Evolutionary conservation across 1,140 invertebrate genomes (phyloP).

Genomic region (Cylas formicarius): DNA sequence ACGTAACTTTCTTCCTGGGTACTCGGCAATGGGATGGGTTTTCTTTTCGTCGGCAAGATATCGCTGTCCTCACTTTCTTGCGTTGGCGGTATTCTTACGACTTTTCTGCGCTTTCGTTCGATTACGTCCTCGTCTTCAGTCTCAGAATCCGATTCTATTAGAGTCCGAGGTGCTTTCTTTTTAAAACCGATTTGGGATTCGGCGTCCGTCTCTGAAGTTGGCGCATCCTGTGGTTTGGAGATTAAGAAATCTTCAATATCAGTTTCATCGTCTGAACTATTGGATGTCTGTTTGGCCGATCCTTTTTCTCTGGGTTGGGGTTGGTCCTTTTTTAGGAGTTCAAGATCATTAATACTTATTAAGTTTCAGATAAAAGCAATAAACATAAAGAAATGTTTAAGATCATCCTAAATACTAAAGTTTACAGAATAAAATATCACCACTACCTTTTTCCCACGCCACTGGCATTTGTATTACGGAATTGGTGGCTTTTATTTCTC

Average conservation of each 20-base stretch:
- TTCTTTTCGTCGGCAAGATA: background rate
- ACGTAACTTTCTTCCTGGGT: background rate
- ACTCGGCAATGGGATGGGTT: background rate
- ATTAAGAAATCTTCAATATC: background rate
- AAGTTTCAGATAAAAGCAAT: no score
- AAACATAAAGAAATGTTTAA: no score
- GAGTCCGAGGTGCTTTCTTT: background rate
- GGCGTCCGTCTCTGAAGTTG: background rate
- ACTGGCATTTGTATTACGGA: no score
- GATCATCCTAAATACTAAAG: no score
- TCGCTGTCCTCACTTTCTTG: constrained; percentile 10
- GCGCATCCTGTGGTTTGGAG: background rate
- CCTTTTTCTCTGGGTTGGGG: background rate
- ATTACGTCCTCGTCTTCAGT: constrained; percentile 6
- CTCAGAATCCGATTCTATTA: constrained; percentile 3
- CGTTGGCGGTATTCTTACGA: constrained; percentile 5
- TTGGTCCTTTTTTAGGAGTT: background rate
- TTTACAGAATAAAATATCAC: no score
- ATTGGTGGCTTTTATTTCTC: no score
- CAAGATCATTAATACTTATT: no score
- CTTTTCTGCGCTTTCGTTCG: constrained; percentile 8
- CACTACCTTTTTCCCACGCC: no score
- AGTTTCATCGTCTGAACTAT: background rate
- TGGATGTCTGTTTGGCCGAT: background rate
- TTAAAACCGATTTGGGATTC: background rate